Percentiles rank a stretch among this genome's conserved stretches.
Evolutionary conservation across 1,140 invertebrate genomes (phyloP).

Genomic region (Sminthurinus signatus): DNA sequence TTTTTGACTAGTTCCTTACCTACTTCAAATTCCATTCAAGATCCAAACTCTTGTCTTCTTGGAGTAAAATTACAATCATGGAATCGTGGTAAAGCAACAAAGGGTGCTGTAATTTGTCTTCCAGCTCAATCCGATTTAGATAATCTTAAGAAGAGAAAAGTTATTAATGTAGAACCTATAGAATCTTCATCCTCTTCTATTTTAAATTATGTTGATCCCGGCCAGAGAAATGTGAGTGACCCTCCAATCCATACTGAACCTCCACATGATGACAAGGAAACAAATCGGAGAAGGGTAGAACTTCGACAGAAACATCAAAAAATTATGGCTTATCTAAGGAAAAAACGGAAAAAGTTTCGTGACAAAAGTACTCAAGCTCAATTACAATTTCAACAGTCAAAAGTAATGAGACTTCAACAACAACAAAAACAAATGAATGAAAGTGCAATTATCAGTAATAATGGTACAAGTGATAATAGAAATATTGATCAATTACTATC

Average conservation of each 20-base stretch:
- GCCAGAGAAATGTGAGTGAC: constrained; percentile 46
- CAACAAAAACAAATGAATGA: not conserved
- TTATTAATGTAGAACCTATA: too few relatives aligned
- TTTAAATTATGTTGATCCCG: too few relatives aligned
- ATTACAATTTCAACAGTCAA: not conserved
- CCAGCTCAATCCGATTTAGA: constrained; percentile 54
- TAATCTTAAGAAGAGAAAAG: constrained; percentile 43
- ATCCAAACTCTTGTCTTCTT: constrained; percentile 15
- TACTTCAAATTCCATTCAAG: not conserved
- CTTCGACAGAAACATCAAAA: constrained; percentile 54
- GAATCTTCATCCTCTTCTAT: too few relatives aligned
- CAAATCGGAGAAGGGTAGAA: constrained; percentile 52
- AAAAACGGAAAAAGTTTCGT: constrained; percentile 52
- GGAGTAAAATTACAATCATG: constrained; percentile 36
- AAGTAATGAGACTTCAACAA: not conserved
- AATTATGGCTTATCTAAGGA: constrained; percentile 54
- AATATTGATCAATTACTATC: too few relatives aligned
- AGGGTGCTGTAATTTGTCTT: constrained; percentile 59
- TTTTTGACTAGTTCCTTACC: not conserved
- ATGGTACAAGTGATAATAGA: too few relatives aligned
- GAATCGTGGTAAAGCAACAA: constrained; percentile 39
- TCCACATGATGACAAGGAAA: constrained; percentile 38
- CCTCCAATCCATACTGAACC: constrained; percentile 55
- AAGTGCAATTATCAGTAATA: not conserved
- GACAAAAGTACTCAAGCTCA: constrained; percentile 43